Base-by-base conservation (phyloP, 2,888 invertebrate genomes). In the Lepetodrilus schrolli region DNA sequence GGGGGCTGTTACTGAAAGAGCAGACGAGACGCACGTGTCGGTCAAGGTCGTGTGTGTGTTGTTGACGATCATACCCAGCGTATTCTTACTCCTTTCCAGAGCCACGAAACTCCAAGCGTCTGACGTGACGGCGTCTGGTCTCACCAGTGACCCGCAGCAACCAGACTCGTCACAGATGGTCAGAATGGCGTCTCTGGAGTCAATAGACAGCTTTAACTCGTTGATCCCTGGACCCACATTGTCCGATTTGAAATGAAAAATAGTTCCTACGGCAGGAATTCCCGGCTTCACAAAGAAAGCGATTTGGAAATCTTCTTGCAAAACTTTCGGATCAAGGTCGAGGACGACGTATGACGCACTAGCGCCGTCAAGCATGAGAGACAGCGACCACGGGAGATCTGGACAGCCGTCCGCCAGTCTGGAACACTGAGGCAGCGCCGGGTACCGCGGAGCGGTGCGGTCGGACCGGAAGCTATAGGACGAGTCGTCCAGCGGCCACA, bases 291-390 rank as follows among this genome's bases (percentile, higher is more conserved):
- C 58, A 30, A n/a, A 13, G 34, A 58, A n/a, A 30, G 58, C 58
- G 34, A 58, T 58, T 17, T 58, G 58, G 30, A 58, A 58, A 30
- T 58, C 30, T 2, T 34, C 58, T 34, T 58, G 58, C 30, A 58
- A 34, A 30, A 13, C 26, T 3, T 34, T 34, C 13, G 34, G 17
- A 2, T 3, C 0, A 0, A 58, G 5, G 58, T 23, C 17, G 3
- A 58, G 30, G 2, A 30, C 58, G 1, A 58, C 7, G 8, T 30
- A 34, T 26, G 58, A 30, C 17, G 17, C 10, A 17, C 26, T 26
- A 2, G 30, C 2, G 10, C 58, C 58, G 7, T 58, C 58, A n/a
- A 58, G 17, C 30, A 58, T 23, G 7, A 58, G 17, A 10, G 58
- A 30, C 7, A n/a, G 13, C 2, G 7, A 13, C 4, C 13, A 23